Evolutionary conservation across 37 sponge, comb jelly and placozoan species (phyloP).

Genomic region (Tethya wilhelma): DNA sequence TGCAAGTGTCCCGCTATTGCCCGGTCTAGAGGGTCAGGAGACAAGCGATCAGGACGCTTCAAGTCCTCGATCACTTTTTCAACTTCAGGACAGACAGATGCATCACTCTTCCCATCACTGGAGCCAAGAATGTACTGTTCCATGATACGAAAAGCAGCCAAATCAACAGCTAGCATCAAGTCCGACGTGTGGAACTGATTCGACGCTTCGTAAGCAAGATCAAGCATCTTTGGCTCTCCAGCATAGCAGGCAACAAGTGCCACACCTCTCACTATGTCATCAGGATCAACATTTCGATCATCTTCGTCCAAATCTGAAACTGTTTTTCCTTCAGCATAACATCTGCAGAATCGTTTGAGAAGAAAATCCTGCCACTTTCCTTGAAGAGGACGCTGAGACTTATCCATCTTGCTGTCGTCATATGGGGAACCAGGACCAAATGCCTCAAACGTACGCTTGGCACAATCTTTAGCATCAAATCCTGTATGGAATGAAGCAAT

Average conservation of each 20-base stretch:
- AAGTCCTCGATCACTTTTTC: slow-evolving; percentile 31
- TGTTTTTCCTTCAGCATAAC: slow-evolving; percentile 17
- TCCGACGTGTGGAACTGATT: slow-evolving; percentile 15
- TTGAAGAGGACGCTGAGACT: slow-evolving; percentile 38
- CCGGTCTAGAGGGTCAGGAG: slow-evolving; percentile 18
- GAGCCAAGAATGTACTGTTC: slow-evolving; percentile 34
- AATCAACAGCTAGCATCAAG: slow-evolving; percentile 2
- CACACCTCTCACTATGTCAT: slow-evolving; percentile 13
- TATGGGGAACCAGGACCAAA: slow-evolving; percentile 59
- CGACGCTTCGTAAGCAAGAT: neutral
- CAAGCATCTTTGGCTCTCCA: slow-evolving; percentile 38
- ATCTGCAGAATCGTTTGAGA: slow-evolving; percentile 27
- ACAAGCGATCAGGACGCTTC: slow-evolving; percentile 1
- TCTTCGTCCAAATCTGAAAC: slow-evolving; percentile 17
- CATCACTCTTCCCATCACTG: neutral
- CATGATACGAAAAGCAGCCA: slow-evolving; percentile 27
- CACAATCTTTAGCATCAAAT: slow-evolving; percentile 25
- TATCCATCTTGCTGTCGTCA: slow-evolving; percentile 20
- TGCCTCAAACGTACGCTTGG: neutral
- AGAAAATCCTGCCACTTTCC: slow-evolving; percentile 41
- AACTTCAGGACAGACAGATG: neutral
- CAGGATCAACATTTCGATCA: slow-evolving; percentile 40
- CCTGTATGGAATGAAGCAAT: slow-evolving; percentile 30
- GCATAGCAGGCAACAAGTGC: slow-evolving; percentile 48
- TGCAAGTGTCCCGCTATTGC: slow-evolving; percentile 26